phyloP scores from a whole-genome alignment of 2,797 vertebrate genomes.

The Paramormyrops hopkinsi region DNA sequence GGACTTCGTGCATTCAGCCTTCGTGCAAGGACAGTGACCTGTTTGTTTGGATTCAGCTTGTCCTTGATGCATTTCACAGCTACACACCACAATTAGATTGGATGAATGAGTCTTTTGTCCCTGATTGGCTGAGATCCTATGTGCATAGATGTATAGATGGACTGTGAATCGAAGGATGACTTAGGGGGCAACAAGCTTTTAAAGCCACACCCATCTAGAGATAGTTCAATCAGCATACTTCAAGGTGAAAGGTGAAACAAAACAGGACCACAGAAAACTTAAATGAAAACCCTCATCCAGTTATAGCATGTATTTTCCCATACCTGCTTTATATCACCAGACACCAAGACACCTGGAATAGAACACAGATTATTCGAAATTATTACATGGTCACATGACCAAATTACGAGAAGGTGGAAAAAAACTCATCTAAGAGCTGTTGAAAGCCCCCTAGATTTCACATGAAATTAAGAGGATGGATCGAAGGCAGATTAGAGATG shows the following conservation, averaged over 20 bases:
- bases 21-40: neutral
- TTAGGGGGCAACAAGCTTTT: neutral
- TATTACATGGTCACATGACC: neutral
- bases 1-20: neutral
- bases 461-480: neutral
- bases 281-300: neutral
- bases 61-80: neutral
- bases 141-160: neutral
- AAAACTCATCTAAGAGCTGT: neutral
- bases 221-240: neutral
- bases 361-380: neutral
- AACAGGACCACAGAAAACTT: neutral
- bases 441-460: neutral
- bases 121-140: neutral
- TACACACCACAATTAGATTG: neutral
- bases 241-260: neutral
- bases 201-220: neutral
- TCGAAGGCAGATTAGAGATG: neutral
- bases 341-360: neutral
- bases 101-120: neutral
- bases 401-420: neutral
- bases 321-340: neutral
- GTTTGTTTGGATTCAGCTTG: neutral
- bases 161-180: neutral
- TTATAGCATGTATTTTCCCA: neutral